phyloP scores from a whole-genome alignment of 2,113 vertebrate genomes.

The Clarias batrachus region DNA sequence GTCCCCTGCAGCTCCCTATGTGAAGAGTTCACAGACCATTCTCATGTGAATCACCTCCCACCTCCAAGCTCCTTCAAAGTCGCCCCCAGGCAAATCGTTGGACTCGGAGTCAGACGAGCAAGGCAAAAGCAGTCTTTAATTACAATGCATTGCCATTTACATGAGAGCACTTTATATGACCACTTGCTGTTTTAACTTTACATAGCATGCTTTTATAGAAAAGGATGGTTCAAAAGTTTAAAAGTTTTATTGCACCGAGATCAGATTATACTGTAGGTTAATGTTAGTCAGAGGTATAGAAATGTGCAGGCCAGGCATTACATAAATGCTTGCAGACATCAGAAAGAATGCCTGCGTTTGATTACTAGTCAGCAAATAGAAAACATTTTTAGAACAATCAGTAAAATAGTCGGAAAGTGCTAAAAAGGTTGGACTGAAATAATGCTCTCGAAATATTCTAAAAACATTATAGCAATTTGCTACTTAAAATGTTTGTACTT shows the following conservation, averaged over 20 bases:
- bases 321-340: not conserved
- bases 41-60: slow-evolving; percentile 42
- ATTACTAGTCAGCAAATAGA: not conserved
- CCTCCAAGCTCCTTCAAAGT: slow-evolving; percentile 40
- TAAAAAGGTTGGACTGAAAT: not conserved
- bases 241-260: not conserved
- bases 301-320: not conserved
- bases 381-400: not conserved
- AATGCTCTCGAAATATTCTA: not conserved
- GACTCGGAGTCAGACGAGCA: slow-evolving; percentile 1
- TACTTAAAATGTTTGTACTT: not conserved
- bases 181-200: slow-evolving; percentile 7
- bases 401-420: not conserved
- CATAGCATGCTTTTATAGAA: slow-evolving; percentile 1
- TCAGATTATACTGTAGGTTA: not conserved
- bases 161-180: slow-evolving; percentile 24
- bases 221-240: not conserved
- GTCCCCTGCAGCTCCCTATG: slow-evolving; percentile 17
- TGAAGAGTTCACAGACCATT: slow-evolving; percentile 27
- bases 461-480: not conserved
- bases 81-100: slow-evolving; percentile 3
- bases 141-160: not conserved
- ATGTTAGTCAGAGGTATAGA: not conserved
- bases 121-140: slow-evolving; percentile 9
- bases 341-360: not conserved